Conservation (phyloP, 2,113 vertebrate species). For the Hassar affinis region DNA sequence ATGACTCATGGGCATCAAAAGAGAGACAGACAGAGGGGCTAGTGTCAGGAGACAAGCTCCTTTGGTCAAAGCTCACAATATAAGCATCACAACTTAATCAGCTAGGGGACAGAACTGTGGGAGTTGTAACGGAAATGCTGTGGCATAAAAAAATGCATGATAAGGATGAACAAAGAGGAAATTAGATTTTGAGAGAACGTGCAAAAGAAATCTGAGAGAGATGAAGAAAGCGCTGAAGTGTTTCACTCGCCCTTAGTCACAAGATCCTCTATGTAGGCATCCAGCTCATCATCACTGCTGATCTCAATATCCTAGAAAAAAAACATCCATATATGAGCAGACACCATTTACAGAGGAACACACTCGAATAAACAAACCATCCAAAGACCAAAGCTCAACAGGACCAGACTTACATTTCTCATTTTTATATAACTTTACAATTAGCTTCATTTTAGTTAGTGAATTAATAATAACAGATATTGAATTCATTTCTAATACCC, state of each 20-base stretch:
- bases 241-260: constrained; percentile 88
- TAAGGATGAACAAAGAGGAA: not conserved
- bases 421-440: not conserved
- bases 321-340: constrained; percentile 18
- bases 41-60: not conserved
- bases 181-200: not conserved
- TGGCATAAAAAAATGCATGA: not conserved
- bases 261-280: constrained; percentile 96
- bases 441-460: not conserved
- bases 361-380: not conserved
- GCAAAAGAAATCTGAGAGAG: constrained; percentile 5
- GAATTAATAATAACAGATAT: not conserved
- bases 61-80: not conserved
- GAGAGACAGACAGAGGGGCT: not conserved
- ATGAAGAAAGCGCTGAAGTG: constrained; percentile 2
- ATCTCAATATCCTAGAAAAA: constrained; percentile 91
- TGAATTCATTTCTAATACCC: not conserved
- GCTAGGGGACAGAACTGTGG: not conserved
- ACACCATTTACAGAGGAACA: not conserved
- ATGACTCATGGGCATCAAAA: constrained; percentile 13
- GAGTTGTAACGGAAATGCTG: not conserved
- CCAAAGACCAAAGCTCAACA: not conserved
- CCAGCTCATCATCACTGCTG: constrained; percentile 95
- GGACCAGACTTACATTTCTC: not conserved
- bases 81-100: constrained; percentile 11